Base-by-base conservation (phyloP, 1,140 invertebrate genomes). In the Musca domestica region DNA sequence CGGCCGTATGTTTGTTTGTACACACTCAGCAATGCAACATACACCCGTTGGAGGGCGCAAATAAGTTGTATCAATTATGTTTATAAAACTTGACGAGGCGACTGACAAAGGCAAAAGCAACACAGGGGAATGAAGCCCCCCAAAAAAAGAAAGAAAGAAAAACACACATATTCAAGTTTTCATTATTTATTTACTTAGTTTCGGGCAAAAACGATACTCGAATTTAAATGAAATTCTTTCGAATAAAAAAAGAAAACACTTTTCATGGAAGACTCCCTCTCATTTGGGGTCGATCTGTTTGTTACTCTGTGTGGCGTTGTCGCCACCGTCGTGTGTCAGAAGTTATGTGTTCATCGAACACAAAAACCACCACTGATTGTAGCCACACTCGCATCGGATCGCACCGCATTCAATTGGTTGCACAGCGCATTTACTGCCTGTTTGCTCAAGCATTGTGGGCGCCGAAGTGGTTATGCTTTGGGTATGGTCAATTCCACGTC, bases 391-490 rank as follows among this genome's bases (percentile, higher is more conserved):
- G 10, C 34, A 41, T 10, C 34, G 34, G 34, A 41, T 41, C 34
- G 34, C 34, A 41, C 34, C 34, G 10, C 34, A 41, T 41, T 41
- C 34, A 41, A 41, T 9, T 41, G 34, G 2, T 10, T 41, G 54
- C 30, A 25, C n/a, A 30, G 54, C 15, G 9, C 1, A 10, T 58
- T 15, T 58, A 27, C 27, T 27, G 25, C 17, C 54, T 17, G 17
- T 7, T 58, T 3, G 54, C n/a, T 58, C 17, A 22, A 61, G 56
- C 14, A 56, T 61, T 61, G 56, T 61, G 56, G 56, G 56, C 56
- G 56, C 56, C 56, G 56, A 19, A 27, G 56, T 20, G 27, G 34
- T 30, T n/a, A 22, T n/a, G 15, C 2, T 61, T 34, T 61, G 56
- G 27, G 27, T 34, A 19, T 34, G 34, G 34, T 41, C 34, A 41